Evolutionary conservation across 2,113 vertebrate species (phyloP), one percentile per base, ranked within the genome.

Genomic region (Hippolais icterina): DNA sequence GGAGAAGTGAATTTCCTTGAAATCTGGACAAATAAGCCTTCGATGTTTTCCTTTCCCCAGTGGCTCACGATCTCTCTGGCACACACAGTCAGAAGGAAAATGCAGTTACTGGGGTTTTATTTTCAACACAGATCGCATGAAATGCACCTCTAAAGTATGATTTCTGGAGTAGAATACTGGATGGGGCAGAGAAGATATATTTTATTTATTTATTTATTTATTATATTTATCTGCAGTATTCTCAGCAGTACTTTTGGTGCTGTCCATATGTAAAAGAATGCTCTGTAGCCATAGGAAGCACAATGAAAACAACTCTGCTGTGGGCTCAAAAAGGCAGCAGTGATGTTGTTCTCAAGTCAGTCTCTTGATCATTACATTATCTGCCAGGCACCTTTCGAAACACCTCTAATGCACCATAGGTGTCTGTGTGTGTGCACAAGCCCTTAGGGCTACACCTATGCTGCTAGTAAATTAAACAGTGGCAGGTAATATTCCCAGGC

Each of bases 381-480:
- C 76, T 89, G 72, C 71, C 75, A 89, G 56, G 76, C 52, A 75
- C 68, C 88, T 95, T 95, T 90, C 9, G 1, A 93, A 96, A 94
- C 2, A 5, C 59, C 50, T 74, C 81, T 52, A 54, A 57, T 18
- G 47, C 50, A 41, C 72, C 54, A 31, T 50, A 41, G 64, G 80
- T 89, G 83, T 75, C 93, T 92, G 14, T 65, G 49, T 88, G 86
- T 37, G 44, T 71, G 83, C 54, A 63, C 27, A 66, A 63, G 29
- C 94, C 96, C 95, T 92, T 5, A 66, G 80, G 96, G 94, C 94
- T 95, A 87, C 93, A 96, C 94, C 93, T 95, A 66, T 86, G 68
- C 60, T 90, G 47, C 60, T 78, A 81, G 72, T 88, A 92, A 93
- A 92, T 96, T 93, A 94, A 94, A 83, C 76, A 71, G 91, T 90